phyloP scores from a whole-genome alignment of 2,797 vertebrate species.

The Melopsittacus undulatus region DNA sequence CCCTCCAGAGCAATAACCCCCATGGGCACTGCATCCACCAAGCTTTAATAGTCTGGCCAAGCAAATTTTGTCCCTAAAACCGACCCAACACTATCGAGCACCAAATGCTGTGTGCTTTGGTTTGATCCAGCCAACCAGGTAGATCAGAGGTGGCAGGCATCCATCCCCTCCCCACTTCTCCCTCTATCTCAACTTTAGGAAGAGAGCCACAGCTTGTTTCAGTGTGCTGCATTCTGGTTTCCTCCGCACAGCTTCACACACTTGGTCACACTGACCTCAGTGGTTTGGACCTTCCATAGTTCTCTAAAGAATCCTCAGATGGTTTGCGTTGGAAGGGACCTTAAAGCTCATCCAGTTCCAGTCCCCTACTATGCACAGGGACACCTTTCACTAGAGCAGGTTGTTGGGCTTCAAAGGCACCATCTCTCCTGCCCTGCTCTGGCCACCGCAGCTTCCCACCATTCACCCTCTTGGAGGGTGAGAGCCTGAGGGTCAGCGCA shows the following conservation, averaged over 20 bases:
- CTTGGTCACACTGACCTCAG: neutral
- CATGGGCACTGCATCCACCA: accelerated
- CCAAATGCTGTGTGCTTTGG: accelerated
- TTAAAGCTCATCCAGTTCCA: neutral
- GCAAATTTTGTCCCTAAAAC: neutral
- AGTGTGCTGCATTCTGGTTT: neutral
- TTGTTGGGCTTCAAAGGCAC: neutral
- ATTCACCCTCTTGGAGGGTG: accelerated
- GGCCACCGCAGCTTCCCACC: neutral
- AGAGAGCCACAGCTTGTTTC: neutral
- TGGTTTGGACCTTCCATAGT: neutral
- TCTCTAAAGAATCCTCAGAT: neutral
- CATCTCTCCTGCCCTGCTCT: neutral
- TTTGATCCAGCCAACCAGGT: neutral
- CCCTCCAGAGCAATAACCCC: neutral
- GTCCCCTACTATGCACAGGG: neutral
- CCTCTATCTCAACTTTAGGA: neutral
- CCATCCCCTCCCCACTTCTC: neutral
- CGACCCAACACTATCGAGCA: accelerated
- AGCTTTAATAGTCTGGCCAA: neutral
- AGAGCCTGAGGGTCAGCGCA: accelerated
- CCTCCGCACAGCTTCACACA: accelerated
- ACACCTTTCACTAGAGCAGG: neutral
- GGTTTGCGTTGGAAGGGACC: neutral
- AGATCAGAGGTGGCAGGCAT: neutral